Base-by-base conservation (phyloP, 2,888 invertebrate species). In the Anthophora plumipes region DNA sequence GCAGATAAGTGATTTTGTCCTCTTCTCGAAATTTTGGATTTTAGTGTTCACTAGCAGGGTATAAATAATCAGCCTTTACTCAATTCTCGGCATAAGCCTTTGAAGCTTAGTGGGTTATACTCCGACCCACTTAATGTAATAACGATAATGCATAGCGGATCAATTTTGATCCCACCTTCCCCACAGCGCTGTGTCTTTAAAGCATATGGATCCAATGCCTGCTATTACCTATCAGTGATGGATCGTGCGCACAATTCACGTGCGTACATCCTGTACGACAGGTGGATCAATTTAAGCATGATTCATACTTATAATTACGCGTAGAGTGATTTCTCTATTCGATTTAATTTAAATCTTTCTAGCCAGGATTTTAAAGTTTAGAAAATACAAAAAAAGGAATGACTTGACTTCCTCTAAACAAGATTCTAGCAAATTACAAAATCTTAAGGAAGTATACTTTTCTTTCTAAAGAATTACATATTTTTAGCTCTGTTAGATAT, bases 121-220 rank as follows among this genome's bases (percentile, higher is more conserved):
- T 67, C 70, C 73, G 80, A 59, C 70, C 74, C 81, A 75, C 80
- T 81, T 81, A 81, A 81, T 80, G 70, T 75, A 81, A 81, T 81
- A 81, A 75, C 80, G 81, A 80, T 81, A 75, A 81, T 80, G 81
- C 81, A 81, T 71, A 48, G 70, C 70, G 81, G 81, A 80, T 81
- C 81, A 81, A 81, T 75, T 80, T 80, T 66, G 80, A 80, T 80
- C 80, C 81, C 57, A 71, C 70, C 80, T 80, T 81, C 64, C 69
- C 81, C 75, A 63, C 22, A 81, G 70, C 80, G 11, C 75, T 48
- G 61, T 75, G 75, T 81, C 80, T 75, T 81, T 80, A 75, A 66
- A 80, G 81, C 81, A 73, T 79, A 69, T 64, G 73, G 73, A 68
- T 73, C 68, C 68, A 70, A 71, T 75, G 63, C 67, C 70, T 57